Evolutionary conservation across 2,888 invertebrate genomes (phyloP), one percentile per base, ranked within the genome.

Genomic region (Disparrhopalites patrizii): DNA sequence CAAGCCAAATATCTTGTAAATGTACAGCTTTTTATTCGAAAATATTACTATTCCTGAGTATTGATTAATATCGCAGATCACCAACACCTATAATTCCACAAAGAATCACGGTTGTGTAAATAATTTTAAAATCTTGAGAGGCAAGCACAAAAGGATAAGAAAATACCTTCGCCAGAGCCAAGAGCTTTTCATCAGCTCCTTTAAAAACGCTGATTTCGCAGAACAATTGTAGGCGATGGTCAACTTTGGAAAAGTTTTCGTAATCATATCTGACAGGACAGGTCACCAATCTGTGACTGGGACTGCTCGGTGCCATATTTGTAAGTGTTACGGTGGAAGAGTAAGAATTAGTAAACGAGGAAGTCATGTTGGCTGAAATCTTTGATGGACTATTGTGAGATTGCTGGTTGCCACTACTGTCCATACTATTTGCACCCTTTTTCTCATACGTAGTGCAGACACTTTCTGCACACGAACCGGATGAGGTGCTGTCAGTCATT

Each of bases 161-260:
- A 50, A 60, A 23, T 51, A 52, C 68, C 40, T 75, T 75, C 5
- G 69, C 69, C 27, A 75, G 57, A n/a, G 73, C 69, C 0, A 75
- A 47, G 0, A 75, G 65, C 31, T 50, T 60, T 43, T 75, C 75
- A 23, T 73, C 71, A 1, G 52, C 40, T 4, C 70, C 67, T 57
- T 73, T 75, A 57, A 73, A 75, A 15, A 75, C 72, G 27, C 67
- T 68, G 1, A 75, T 54, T 27, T 75, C 73, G 18, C 69, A 67
- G 67, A 72, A 73, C 7, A 75, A 63, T 33, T 71, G 70, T 20
- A 75, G 69, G 1, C 75, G 70, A 62, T 75, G 75, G 57, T 75
- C 75, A 5, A 72, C 58, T 55, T 67, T 70, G 15, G 61, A 51
- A 63, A 71, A 75, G 33, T 70, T 66, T 10, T 70, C 70, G 56